These are phyloP conservation scores for Philaethria dido DNA, from an alignment of 2,888 invertebrate genomes.

Conservation along the genomic window DNA sequence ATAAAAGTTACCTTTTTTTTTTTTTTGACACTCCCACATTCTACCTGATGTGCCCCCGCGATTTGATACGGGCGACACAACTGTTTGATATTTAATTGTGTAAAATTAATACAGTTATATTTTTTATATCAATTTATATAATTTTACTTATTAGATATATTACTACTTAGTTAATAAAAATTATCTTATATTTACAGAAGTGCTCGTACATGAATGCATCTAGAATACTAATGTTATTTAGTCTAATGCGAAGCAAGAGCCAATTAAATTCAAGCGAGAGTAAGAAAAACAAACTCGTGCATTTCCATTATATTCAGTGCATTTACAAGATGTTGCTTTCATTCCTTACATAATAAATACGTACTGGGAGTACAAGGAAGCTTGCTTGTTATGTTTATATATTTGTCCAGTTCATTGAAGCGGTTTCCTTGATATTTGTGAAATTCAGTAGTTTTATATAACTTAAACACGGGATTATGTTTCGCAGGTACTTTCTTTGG, in stretches of 20 bases:
- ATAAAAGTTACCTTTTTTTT: neutral
- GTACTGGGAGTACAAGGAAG: neutral
- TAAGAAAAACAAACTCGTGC: conserved; percentile 18
- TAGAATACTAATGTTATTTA: conserved; percentile 20
- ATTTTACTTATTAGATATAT: too few species aligned
- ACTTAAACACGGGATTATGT: too few species aligned
- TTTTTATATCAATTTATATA: too few species aligned
- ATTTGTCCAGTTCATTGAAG: neutral
- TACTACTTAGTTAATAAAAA: too few species aligned
- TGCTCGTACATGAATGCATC: neutral
- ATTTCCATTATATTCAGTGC: conserved; percentile 17
- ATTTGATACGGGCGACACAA: too few species aligned
- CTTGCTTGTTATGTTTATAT: neutral
- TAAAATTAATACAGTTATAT: too few species aligned
- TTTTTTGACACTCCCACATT: too few species aligned
- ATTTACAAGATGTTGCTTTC: conserved; percentile 13
- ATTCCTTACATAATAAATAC: conserved; percentile 10
- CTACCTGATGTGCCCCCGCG: too few species aligned
- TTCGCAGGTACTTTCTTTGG: too few species aligned
- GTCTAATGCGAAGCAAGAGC: conserved; percentile 14
- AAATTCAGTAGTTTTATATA: neutral
- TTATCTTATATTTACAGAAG: neutral
- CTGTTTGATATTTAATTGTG: too few species aligned
- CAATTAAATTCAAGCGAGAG: conserved; percentile 17
- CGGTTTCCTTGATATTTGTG: neutral